Percentiles rank a stretch among this genome's conserved stretches.
Evolutionary conservation across 2,797 vertebrate species (phyloP).

Genomic region (Siniperca scherzeri): DNA sequence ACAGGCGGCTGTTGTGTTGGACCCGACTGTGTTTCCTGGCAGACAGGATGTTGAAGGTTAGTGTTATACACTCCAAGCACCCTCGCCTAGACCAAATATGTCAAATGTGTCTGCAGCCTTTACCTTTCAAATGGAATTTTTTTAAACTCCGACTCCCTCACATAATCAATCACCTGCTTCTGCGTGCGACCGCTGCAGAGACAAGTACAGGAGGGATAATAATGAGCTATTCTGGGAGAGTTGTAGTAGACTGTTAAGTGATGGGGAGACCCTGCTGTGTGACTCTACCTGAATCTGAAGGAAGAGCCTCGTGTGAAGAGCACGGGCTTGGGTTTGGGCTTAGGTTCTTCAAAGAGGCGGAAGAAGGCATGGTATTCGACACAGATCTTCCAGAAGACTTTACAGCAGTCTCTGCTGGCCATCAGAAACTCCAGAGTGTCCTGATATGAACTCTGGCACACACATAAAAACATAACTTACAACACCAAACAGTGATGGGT

Average conservation of each 20-base stretch:
- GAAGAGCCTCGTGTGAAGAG: conserved; percentile 97
- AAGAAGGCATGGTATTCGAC: conserved; percentile 99
- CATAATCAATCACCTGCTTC: conserved; percentile 98
- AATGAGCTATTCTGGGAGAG: conserved; percentile 52
- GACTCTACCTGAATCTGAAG: conserved; percentile 95
- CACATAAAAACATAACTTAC: neutral
- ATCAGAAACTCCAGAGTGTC: conserved; percentile 98
- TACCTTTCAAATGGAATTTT: conserved; percentile 98
- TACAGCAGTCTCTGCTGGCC: conserved; percentile 97
- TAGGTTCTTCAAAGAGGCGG: conserved; percentile 97
- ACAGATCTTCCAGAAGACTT: conserved; percentile 99
- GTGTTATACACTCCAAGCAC: conserved; percentile 14
- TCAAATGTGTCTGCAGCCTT: conserved; percentile 60
- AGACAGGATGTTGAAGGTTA: conserved; percentile 65
- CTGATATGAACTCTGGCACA: conserved; percentile 91
- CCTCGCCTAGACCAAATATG: conserved; percentile 7
- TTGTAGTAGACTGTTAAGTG: conserved; percentile 28
- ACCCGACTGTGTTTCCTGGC: conserved; percentile 97
- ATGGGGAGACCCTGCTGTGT: conserved; percentile 17
- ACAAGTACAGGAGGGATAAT: conserved; percentile 49
- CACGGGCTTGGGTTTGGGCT: conserved; percentile 96
- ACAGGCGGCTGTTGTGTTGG: conserved; percentile 90
- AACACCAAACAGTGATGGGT: neutral
- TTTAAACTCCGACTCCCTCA: conserved; percentile 97
- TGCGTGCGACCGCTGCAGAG: conserved; percentile 94